Evolutionary conservation across 2,113 vertebrate genomes (phyloP), one percentile per base, ranked within the genome.

Genomic region (Paracanthobrama guichenoti): DNA sequence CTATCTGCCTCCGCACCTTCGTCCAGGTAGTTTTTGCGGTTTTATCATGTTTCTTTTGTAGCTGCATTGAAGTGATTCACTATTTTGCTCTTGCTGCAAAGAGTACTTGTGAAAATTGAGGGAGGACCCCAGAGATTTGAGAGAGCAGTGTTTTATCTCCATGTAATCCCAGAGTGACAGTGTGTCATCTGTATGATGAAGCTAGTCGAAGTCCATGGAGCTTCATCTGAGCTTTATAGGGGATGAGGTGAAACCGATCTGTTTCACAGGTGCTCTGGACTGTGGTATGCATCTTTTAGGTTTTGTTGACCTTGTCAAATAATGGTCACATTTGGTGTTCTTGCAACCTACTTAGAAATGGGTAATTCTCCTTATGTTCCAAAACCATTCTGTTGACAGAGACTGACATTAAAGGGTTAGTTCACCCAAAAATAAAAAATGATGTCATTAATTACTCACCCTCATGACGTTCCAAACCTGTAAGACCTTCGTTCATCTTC

Each of bases 211-310:
- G 77, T 53, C 26, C 83, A 26, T 74, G 73, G 26, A 57, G 72
- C 76, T 84, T 77, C 53, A 66, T 46, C 12, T 20, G 53, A 18
- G 73, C 55, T 62, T 50, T 77, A 50, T 39, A 24, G 42, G n/a
- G 77, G 64, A 82, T 74, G 73, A 67, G 44, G 73, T 11, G 10
- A 81, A 81, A 81, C 6, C 3, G 44, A 69, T 59, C 55, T 22
- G 10, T 85, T 82, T 85, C 79, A 55, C 48, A 86, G 84, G 60
- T 84, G 66, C 46, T 84, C 22, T 64, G 72, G 39, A 69, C 35
- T 48, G 62, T 75, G 67, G 73, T 71, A 28, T 67, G 77, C 22
- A 24, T 75, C 69, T 67, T 82, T 85, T 75, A 60, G 71, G 75
- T 77, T 83, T 85, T 81, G 81, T 39, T 86, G 82, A 81, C 81